These are phyloP conservation scores for Nesogale talazaci DNA, from an alignment of 2,113 vertebrate genomes.

Conservation along the genomic window DNA sequence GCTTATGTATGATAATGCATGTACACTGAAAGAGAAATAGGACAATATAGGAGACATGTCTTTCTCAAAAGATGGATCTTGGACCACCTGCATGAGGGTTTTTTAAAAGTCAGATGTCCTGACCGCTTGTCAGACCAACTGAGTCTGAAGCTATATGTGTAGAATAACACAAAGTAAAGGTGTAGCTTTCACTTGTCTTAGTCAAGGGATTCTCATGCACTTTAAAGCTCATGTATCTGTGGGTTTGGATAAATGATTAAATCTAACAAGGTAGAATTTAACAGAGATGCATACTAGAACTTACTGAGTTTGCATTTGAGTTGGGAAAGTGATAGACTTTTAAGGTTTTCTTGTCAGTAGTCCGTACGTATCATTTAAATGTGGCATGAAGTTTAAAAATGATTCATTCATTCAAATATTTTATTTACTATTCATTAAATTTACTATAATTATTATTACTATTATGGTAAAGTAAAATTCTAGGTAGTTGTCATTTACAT, in stretches of 20 bases:
- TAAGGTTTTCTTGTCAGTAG: not conserved
- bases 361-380: not conserved
- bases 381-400: not conserved
- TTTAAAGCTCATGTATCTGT: not conserved
- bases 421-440: not conserved
- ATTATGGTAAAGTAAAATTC: not conserved
- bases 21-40: not conserved
- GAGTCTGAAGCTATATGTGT: not conserved
- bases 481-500: not conserved
- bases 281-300: not conserved
- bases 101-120: not conserved
- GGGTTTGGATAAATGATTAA: not conserved
- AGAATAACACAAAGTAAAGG: not conserved
- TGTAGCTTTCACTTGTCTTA: not conserved
- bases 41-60: not conserved
- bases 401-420: not conserved
- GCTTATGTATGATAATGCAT: not conserved
- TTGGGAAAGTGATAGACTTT: not conserved
- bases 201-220: not conserved
- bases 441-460: too few relatives aligned
- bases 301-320: not conserved
- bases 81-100: not conserved
- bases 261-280: not conserved
- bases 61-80: not conserved
- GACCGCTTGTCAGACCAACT: not conserved